These are phyloP conservation scores for Trichogramma evanescens DNA, from an alignment of 2,888 invertebrate genomes.

Conservation along the genomic window DNA sequence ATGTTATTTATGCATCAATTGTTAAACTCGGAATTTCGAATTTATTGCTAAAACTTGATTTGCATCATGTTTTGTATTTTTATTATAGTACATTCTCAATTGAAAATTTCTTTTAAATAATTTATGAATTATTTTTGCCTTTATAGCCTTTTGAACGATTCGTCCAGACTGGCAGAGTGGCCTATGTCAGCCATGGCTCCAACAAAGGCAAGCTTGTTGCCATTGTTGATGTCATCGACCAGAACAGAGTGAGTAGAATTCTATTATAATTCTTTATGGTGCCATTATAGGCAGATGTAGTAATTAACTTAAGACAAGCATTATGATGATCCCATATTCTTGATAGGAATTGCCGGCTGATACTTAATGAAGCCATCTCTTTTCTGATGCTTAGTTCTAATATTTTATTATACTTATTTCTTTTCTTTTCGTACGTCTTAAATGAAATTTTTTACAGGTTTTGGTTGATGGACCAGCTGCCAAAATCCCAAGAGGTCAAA, in stretches of 20 bases:
- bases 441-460: slow-evolving; percentile 5
- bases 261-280: too few relatives aligned
- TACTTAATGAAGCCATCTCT: slow-evolving; percentile 56
- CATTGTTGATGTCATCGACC: slow-evolving; percentile 95
- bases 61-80: too few relatives aligned
- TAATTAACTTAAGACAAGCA: too few relatives aligned
- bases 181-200: slow-evolving; percentile 85
- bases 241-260: slow-evolving; percentile 67
- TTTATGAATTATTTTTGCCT: slow-evolving; percentile 16
- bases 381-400: slow-evolving; percentile 29
- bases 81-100: too few relatives aligned
- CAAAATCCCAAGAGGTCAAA: slow-evolving; percentile 56
- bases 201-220: slow-evolving; percentile 86
- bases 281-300: too few relatives aligned
- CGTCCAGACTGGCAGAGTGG: slow-evolving; percentile 96
- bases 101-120: too few relatives aligned
- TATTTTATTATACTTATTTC: slow-evolving; percentile 4
- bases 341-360: slow-evolving; percentile 76
- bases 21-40: too few relatives aligned
- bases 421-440: not conserved
- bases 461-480: slow-evolving; percentile 20
- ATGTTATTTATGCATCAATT: too few relatives aligned
- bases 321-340: slow-evolving; percentile 53
- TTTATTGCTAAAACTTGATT: too few relatives aligned
- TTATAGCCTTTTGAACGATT: slow-evolving; percentile 80